phyloP scores from a whole-genome alignment of 1,140 invertebrate genomes.

The Antheraea mylitta region DNA sequence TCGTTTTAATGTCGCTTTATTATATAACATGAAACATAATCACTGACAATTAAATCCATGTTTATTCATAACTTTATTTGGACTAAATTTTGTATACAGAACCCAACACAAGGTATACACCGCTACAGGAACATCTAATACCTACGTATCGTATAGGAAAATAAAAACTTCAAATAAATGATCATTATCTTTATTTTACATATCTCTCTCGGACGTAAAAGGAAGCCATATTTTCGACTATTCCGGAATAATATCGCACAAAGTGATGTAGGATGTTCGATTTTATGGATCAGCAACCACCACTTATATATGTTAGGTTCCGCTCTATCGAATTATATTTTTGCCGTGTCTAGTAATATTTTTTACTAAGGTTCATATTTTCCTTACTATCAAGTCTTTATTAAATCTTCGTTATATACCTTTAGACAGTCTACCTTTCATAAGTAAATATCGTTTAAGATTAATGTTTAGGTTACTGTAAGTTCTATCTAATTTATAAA shows the following conservation, averaged over 20 bases:
- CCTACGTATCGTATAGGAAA: too few species aligned
- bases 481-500: too few species aligned
- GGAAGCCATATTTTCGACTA: slow-evolving; percentile 16
- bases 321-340: slow-evolving; percentile 6
- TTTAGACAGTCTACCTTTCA: not conserved
- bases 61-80: too few species aligned
- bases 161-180: not conserved
- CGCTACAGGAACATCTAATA: too few species aligned
- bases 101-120: too few species aligned
- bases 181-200: slow-evolving; percentile 8
- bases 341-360: not conserved
- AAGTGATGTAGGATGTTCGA: slow-evolving; percentile 23
- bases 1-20: too few species aligned
- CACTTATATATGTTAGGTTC: slow-evolving; percentile 11
- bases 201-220: slow-evolving; percentile 6
- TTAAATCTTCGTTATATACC: not conserved
- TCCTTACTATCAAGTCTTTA: not conserved
- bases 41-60: too few species aligned
- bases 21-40: too few species aligned
- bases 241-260: slow-evolving; percentile 18
- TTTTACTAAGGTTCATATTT: not conserved
- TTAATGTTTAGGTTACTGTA: too few species aligned
- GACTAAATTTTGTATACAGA: too few species aligned
- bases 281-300: slow-evolving; percentile 22
- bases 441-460: too few species aligned